Conservation (phyloP, 1,140 invertebrate species). For the Zaprionus capensis region DNA sequence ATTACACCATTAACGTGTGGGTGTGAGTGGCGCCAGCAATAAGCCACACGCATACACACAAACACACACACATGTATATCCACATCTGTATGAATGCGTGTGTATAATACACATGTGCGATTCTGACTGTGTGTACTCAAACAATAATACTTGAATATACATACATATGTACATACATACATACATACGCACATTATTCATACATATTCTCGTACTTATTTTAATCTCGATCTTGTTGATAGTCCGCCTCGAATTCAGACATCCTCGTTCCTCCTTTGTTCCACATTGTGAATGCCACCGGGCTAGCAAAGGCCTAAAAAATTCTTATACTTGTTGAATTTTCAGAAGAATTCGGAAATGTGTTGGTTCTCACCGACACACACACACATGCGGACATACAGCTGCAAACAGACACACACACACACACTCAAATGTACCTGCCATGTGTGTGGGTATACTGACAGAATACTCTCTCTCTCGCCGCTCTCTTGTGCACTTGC, state of each 20-base stretch:
- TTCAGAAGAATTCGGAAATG: conserved; percentile 54
- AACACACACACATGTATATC: background rate
- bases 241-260: conserved; percentile 6
- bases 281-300: conserved; percentile 32
- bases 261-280: conserved; percentile 30
- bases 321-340: conserved; percentile 56
- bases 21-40: conserved; percentile 40
- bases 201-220: conserved; percentile 14
- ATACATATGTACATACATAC: background rate
- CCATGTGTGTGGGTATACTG: conserved; percentile 3
- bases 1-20: conserved; percentile 35
- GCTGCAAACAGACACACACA: background rate
- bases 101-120: background rate
- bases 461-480: conserved; percentile 33
- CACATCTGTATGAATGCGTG: conserved; percentile 10
- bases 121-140: conserved; percentile 8
- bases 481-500: conserved; percentile 50
- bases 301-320: conserved; percentile 17
- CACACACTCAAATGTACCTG: background rate
- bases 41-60: conserved; percentile 10
- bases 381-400: conserved; percentile 6
- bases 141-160: background rate
- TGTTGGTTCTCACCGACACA: conserved; percentile 39
- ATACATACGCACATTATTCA: conserved; percentile 8
- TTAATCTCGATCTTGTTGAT: conserved; percentile 22